Evolutionary conservation across 2,797 vertebrate genomes (phyloP), one percentile per base, ranked within the genome.

Genomic region (Spondyliosoma cantharus): DNA sequence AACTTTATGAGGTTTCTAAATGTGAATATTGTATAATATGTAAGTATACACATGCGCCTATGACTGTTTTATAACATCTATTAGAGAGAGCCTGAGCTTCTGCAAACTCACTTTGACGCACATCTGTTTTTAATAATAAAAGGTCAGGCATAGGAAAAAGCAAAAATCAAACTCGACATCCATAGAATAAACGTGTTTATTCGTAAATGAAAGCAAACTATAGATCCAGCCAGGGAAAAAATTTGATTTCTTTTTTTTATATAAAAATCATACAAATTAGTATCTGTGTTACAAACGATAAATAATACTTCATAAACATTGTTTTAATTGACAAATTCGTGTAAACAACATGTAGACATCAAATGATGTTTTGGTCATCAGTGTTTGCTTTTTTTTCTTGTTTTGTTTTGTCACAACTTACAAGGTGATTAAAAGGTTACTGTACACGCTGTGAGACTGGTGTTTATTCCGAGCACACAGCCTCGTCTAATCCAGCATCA

Each of bases 241-340:
- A 84, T 78, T 72, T 58, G 15, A 69, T 89, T 83, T 81, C 54
- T 81, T 85, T 81, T 81, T 81, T 72, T 14, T 76, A 52, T 75
- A 84, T 89, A 94, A 93, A 91, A 92, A 91, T 88, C 82, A 91
- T 95, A 95, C 90, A 95, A 94, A 94, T 93, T 85, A 88, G 87
- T 91, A 91, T 93, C 60, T 85, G 86, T 91, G 90, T 90, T 93
- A 93, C 90, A 93, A 92, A 93, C 88, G 81, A 93, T 92, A 92
- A 91, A 92, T 90, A 91, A 91, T 89, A 91, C 88, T 68, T 81
- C 68, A 77, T 78, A 88, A 88, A 92, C 83, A 90, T 87, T 81
- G 78, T 83, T 88, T 64, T 76, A 80, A 81, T 84, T 66, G 75
- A 93, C 80, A 90, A 86, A 83, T 88, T 88, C 69, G 75, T 90